Evolutionary conservation across 2,113 vertebrate genomes (phyloP).

Genomic region (Myotis davidii): DNA sequence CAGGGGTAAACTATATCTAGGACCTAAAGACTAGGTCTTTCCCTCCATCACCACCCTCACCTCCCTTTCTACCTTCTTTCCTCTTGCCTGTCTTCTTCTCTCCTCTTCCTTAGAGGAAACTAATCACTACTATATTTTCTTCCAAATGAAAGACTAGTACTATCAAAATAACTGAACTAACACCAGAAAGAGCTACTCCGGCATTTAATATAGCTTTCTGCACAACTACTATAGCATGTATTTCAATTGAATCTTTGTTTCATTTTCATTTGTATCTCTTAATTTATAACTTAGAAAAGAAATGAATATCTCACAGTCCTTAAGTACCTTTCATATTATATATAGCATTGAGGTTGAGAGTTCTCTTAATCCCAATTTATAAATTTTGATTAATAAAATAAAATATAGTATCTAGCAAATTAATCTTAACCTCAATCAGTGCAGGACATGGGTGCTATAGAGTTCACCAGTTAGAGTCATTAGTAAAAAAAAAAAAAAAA

Average conservation of each 20-base stretch:
- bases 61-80: not conserved
- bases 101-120: not conserved
- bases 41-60: no score
- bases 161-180: not conserved
- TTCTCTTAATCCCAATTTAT: not conserved
- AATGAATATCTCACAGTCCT: not conserved
- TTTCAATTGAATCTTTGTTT: not conserved
- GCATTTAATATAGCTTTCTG: not conserved
- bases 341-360: not conserved
- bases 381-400: not conserved
- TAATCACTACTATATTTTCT: not conserved
- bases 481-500: not conserved
- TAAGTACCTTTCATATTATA: not conserved
- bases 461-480: not conserved
- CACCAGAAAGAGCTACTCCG: not conserved
- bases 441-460: not conserved
- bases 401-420: not conserved
- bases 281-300: not conserved
- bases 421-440: not conserved
- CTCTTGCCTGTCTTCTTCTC: not conserved
- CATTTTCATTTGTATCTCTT: not conserved
- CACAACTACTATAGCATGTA: not conserved
- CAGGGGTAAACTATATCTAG: not conserved
- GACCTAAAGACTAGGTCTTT: not conserved
- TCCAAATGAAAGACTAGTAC: not conserved